Evolutionary conservation across 2,888 invertebrate genomes (phyloP), one percentile per base, ranked within the genome.

Genomic region (Rhimphoctona megacephalus): DNA sequence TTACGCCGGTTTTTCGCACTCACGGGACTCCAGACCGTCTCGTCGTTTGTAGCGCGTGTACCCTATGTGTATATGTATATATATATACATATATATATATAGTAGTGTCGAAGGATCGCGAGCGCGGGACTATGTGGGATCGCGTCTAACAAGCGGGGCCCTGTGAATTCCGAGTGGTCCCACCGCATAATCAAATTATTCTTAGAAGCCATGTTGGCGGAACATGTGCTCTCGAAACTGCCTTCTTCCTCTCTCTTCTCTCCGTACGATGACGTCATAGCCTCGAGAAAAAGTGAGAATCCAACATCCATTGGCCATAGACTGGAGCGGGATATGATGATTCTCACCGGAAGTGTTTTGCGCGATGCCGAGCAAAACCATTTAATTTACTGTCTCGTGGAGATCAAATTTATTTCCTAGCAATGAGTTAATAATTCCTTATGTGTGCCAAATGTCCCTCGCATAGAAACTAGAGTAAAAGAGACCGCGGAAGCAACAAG

Each of bases 121-220:
- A 87, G 78, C 73, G 73, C 76, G 80, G 79, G 69, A 80, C 77
- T 80, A 85, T 83, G 80, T 81, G 81, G 85, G 82, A 82, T 87
- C 79, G 79, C 82, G 86, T 86, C 88, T 90, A 88, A 90, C 88
- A 88, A 90, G 88, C 88, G 85, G 87, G 73, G 86, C 90, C 90
- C 91, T 90, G 91, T 89, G 87, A 91, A 91, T 91, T 92, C 88
- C 90, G 83, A 87, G 89, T 88, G 88, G 89, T 89, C 89, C 87
- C 89, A 85, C 85, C 83, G 90, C 91, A 92, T 92, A 92, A 92
- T 92, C 91, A 91, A 91, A 91, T 91, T 92, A 92, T 92, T 92
- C 92, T 90, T 91, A 89, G 90, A 90, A 89, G 85, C 83, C 88
- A 87, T 85, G 87, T 84, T 86, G 88, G 84, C 84, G 86, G 85